Evolutionary conservation across 2,888 invertebrate genomes (phyloP), one percentile per base, ranked within the genome.

Genomic region (Salticus scenicus): DNA sequence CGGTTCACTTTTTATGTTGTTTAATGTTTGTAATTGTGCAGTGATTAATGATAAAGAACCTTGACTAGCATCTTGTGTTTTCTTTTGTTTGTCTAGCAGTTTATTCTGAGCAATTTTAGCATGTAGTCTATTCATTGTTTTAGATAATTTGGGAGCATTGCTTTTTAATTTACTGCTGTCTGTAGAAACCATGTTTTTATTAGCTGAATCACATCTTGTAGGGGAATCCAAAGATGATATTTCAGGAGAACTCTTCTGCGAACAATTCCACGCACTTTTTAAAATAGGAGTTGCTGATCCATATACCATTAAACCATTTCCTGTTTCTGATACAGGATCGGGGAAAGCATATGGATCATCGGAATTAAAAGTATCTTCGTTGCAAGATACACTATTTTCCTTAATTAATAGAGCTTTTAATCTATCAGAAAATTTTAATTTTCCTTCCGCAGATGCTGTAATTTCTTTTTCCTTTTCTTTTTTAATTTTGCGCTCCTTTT

Each of bases 341-440:
- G 92, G 91, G 89, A 92, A 92, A 79, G 92, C 91, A 87, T 92
- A 92, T 1, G 92, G 92, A 90, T 92, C 92, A 82, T 91, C 91
- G 88, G 91, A 90, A 76, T 88, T 88, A 64, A 83, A 82, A 67
- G 88, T 82, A 41, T 87, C 87, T 30, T 88, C 84, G 57, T 85
- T 88, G 57, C 73, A 92, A 47, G 91, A 89, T 71, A 85, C 88
- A 76, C 88, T 88, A 82, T 87, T 89, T 47, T 87, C 87, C 81
- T 80, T 89, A 33, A 71, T 82, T 66, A 88, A 80, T 78, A 92
- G 89, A 79, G 92, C 91, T 89, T 92, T 92, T 77, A 92, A 89
- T 83, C 92, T 91, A 89, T 92, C 92, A 51, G 92, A 90, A 89
- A 92, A 92, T 88, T 91, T 92, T 66, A 92, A 89, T 89, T 92